Evolutionary conservation across 1,140 invertebrate genomes (phyloP).

Genomic region (Rhopalosiphum padi): DNA sequence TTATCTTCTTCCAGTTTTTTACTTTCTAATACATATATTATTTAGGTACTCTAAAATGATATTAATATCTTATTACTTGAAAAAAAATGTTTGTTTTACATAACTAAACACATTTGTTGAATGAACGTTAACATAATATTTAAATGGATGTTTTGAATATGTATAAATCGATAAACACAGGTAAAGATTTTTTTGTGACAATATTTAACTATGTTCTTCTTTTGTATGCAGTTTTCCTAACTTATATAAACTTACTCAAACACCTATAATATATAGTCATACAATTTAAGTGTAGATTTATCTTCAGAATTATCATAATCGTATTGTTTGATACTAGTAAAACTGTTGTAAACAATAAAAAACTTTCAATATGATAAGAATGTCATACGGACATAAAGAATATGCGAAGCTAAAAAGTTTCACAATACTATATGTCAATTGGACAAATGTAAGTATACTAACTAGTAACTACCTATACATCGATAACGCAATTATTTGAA

Average conservation of each 20-base stretch:
- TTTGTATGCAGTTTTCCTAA: neutral
- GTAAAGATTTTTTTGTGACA: neutral
- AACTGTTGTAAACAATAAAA: neutral
- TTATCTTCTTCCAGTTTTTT: neutral
- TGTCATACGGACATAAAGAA: neutral
- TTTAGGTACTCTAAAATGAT: neutral
- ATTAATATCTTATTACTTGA: neutral
- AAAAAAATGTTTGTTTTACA: neutral
- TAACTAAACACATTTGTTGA: neutral
- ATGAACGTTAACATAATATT: too few species aligned
- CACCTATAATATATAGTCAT: neutral
- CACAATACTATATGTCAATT: neutral
- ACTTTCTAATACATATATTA: neutral
- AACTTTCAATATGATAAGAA: slow-evolving; percentile 1
- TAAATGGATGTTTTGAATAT: too few species aligned
- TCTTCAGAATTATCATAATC: neutral
- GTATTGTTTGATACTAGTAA: neutral
- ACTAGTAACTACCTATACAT: neutral
- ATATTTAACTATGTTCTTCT: neutral
- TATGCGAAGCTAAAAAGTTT: neutral
- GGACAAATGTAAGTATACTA: neutral
- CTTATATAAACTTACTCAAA: neutral
- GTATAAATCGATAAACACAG: too few species aligned
- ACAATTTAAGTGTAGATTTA: neutral
- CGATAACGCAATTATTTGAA: neutral